Conservation (phyloP, 2,113 vertebrate genomes). For the Tragelaphus strepsiceros region DNA sequence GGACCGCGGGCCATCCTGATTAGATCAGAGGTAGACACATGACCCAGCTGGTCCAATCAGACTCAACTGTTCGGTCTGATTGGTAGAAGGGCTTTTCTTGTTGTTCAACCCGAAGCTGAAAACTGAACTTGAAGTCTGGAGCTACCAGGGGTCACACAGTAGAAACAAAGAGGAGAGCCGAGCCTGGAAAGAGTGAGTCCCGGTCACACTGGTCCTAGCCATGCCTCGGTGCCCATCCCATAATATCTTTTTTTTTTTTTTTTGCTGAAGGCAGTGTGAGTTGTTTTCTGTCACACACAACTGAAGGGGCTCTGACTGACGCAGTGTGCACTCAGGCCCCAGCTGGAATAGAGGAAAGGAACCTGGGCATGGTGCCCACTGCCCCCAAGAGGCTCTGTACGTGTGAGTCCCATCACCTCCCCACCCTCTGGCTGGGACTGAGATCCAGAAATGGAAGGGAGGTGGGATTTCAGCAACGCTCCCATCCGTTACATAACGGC, state of each 20-base stretch:
- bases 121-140: not conserved
- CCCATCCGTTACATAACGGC: not conserved
- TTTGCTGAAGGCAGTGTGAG: conserved; percentile 5
- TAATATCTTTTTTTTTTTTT: not conserved
- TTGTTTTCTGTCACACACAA: not conserved
- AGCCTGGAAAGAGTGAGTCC: not conserved
- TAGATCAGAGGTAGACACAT: not conserved
- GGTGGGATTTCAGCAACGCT: not conserved
- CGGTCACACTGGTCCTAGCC: not conserved
- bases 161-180: not conserved
- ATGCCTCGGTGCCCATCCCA: not conserved
- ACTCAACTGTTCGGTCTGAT: not conserved
- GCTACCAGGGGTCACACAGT: not conserved
- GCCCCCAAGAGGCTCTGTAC: not conserved
- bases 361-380: fast-evolving
- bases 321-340: not conserved
- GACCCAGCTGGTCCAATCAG: not conserved
- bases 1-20: not conserved
- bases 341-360: not conserved
- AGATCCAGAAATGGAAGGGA: not conserved
- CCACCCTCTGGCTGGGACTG: not conserved
- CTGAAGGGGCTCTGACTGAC: not conserved
- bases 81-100: not conserved
- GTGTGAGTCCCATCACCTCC: not conserved
- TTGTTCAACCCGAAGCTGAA: not conserved